These are phyloP conservation scores for Rhynchomys soricoides DNA, from an alignment of 2,113 vertebrate species.

Conservation along the genomic window DNA sequence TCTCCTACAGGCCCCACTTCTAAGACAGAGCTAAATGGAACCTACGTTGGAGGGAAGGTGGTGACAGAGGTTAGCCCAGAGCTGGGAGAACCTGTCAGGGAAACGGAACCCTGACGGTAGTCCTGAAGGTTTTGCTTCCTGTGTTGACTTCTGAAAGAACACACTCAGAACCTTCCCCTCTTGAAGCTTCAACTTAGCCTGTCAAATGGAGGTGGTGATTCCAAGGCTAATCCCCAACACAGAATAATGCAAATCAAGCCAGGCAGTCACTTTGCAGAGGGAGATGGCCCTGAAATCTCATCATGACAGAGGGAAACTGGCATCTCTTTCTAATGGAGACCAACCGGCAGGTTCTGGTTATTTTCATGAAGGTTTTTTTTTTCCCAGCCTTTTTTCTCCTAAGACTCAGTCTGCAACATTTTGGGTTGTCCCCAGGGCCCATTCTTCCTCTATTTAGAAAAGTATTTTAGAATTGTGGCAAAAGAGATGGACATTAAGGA, in stretches of 20 bases:
- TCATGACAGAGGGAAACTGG: neutral
- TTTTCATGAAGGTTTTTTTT: neutral
- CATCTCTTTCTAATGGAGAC: neutral
- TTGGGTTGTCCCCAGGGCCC: neutral
- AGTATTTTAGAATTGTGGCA: neutral
- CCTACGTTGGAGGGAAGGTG: neutral
- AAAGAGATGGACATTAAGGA: slow-evolving; percentile 10
- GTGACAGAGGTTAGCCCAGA: neutral
- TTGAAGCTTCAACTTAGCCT: neutral
- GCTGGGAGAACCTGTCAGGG: neutral
- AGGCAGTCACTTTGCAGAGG: slow-evolving; percentile 13
- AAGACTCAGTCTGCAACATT: neutral
- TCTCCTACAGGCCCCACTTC: neutral
- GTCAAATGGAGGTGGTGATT: slow-evolving; percentile 12
- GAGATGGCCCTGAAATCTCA: neutral
- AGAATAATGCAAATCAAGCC: neutral
- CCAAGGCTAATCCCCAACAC: neutral
- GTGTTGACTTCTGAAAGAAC: neutral
- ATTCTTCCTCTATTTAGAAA: neutral
- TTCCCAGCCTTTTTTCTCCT: neutral
- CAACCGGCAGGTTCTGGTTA: neutral
- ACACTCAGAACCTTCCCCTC: neutral
- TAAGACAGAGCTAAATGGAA: neutral
- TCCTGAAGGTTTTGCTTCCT: neutral
- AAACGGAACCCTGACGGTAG: neutral